Evolutionary conservation across 2,113 vertebrate genomes (phyloP), one percentile per base, ranked within the genome.

Genomic region (Catharus minimus): DNA sequence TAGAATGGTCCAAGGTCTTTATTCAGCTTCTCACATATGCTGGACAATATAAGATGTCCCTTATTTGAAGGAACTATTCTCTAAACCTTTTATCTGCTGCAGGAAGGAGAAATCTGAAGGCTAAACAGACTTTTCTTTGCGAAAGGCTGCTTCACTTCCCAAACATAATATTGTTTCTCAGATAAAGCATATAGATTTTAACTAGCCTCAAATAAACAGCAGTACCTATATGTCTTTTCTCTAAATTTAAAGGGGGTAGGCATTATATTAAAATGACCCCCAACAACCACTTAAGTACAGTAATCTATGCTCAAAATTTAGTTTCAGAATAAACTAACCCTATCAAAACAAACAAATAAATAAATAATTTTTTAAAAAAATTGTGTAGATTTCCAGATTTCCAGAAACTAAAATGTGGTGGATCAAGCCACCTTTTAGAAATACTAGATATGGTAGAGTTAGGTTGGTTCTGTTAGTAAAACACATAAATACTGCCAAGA

Each of bases 381-480:
- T 36, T 36, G 33, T 36, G 33, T 36, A 36, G 33, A 36, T 36
- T 36, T 36, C 33, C 6, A 36, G 52, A 77, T 26, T 64, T 65
- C 17, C 41, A 91, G 47, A 86, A 86, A 26, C 7, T 67, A 82
- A 71, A 77, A 69, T 19, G 18, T 3, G 4, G 33, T 49, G 17
- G 20, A 89, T 65, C n/a, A 72, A 87, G 17, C 23, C 27, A 91
- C 7, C 11, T 85, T 89, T 79, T n/a, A 21, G 57, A 79, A 89
- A 68, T 23, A 60, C 10, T 43, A 50, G 15, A 32, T 65, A 6
- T 60, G 19, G 41, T 69, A 66, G 32, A 57, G 26, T 20, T 49
- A 26, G 30, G 33, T 5, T 77, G 38, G 10, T 41, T 62, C 36
- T 66, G 5, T 32, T 76, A 77, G 21, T 21, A 55, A 11, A 84